Evolutionary conservation across 2,113 vertebrate genomes (phyloP).

Genomic region (Notothenia rossii): DNA sequence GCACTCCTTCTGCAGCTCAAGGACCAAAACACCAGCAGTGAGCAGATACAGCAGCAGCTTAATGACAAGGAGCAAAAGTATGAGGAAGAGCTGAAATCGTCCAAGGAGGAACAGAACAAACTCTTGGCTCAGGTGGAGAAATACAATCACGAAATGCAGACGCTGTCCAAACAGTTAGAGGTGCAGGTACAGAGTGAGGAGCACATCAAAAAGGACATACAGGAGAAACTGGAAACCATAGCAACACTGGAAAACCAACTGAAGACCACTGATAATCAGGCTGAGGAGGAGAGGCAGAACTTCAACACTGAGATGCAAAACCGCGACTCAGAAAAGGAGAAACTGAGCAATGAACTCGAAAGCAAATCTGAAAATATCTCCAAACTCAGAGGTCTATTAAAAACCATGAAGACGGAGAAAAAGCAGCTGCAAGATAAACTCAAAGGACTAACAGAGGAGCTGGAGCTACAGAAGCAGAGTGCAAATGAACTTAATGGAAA

Average conservation of each 20-base stretch:
- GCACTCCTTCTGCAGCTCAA: constrained; percentile 78
- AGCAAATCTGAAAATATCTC: constrained; percentile 77
- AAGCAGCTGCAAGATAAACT: constrained; percentile 77
- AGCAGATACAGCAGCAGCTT: constrained; percentile 77
- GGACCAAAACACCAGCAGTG: constrained; percentile 69
- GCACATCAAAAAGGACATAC: constrained; percentile 65
- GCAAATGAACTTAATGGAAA: constrained; percentile 71
- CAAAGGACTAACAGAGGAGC: constrained; percentile 70
- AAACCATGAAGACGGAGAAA: constrained; percentile 70
- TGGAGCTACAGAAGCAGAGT: constrained; percentile 74
- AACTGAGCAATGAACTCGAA: constrained; percentile 80
- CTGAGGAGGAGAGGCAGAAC: constrained; percentile 75
- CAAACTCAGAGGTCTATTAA: constrained; percentile 73
- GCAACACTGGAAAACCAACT: constrained; percentile 81
- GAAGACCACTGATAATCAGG: constrained; percentile 61
- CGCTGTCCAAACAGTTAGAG: constrained; percentile 77
- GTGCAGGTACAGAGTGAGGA: constrained; percentile 75
- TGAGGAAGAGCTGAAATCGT: constrained; percentile 85
- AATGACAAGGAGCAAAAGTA: constrained; percentile 78
- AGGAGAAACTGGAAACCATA: constrained; percentile 80
- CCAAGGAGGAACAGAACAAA: constrained; percentile 86
- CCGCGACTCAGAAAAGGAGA: constrained; percentile 75
- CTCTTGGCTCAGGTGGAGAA: constrained; percentile 82
- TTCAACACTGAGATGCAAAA: constrained; percentile 75
- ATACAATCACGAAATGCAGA: constrained; percentile 78